A percentile compares a stretch with the other conserved stretches of the same genome.
These are phyloP conservation scores for Seladonia tumulorum DNA, from an alignment of 2,888 invertebrate species.

Conservation along the genomic window DNA sequence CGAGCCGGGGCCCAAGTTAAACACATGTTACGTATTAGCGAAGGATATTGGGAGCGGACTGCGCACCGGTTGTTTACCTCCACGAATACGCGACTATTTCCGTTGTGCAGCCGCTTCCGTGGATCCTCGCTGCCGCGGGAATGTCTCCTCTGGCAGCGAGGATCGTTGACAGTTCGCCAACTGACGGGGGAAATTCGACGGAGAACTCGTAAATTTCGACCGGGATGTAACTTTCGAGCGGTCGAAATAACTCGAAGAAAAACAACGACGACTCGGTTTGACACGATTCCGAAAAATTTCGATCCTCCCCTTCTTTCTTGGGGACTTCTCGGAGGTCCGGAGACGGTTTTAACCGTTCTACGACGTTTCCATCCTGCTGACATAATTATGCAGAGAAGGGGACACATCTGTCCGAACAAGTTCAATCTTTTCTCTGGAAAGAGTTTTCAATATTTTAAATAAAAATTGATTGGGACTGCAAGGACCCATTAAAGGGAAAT, in stretches of 20 bases:
- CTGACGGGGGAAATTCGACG: conserved; percentile 42
- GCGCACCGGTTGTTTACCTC: conserved; percentile 73
- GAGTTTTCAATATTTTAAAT: too few species aligned
- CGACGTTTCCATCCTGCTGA: background rate
- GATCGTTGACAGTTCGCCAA: conserved; percentile 56
- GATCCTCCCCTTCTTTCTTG: too few species aligned
- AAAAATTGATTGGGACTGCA: too few species aligned
- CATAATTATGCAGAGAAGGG: background rate
- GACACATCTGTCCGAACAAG: background rate
- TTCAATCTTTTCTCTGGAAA: too few species aligned
- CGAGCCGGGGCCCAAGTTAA: conserved; percentile 55
- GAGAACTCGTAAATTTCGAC: conserved; percentile 31
- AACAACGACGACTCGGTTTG: conserved; percentile 5
- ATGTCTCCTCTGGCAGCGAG: conserved; percentile 28
- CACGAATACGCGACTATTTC: conserved; percentile 63
- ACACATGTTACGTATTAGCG: conserved; percentile 71
- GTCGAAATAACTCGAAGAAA: conserved; percentile 39
- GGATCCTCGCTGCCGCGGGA: conserved; percentile 28
- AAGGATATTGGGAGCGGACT: conserved; percentile 62
- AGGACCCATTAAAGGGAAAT: too few species aligned
- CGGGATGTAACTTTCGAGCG: background rate
- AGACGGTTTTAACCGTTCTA: background rate
- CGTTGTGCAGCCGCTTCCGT: conserved; percentile 57
- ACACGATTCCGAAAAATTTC: background rate
- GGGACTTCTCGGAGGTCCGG: background rate